A percentile compares a stretch with the other conserved stretches of the same genome.
These are phyloP conservation scores for Pyrrhosoma nymphula DNA, from an alignment of 2,888 invertebrate genomes.

Conservation along the genomic window DNA sequence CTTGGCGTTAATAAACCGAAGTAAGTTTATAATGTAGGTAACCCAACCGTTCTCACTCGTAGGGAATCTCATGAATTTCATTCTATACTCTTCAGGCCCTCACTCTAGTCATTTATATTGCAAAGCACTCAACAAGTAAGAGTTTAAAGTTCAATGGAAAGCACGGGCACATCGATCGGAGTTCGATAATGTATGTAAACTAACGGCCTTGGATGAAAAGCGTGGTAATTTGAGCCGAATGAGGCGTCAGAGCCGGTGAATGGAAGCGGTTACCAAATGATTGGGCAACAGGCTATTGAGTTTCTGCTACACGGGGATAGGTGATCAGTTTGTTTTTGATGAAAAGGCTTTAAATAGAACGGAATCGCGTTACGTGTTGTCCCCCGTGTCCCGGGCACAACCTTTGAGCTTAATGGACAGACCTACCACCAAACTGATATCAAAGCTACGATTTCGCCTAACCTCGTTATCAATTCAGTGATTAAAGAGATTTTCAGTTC, in stretches of 20 bases:
- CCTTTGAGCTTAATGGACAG: not conserved
- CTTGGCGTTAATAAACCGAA: no score
- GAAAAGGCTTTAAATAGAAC: not conserved
- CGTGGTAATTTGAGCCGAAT: not conserved
- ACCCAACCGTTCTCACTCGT: no score
- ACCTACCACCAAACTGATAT: not conserved
- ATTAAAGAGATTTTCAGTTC: not conserved
- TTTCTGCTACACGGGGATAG: not conserved
- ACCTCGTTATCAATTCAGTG: not conserved
- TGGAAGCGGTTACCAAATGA: not conserved
- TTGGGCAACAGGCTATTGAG: not conserved
- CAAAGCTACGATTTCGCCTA: not conserved
- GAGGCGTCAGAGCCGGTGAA: not conserved
- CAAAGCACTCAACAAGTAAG: no score
- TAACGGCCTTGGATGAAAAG: no score
- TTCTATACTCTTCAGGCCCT: no score
- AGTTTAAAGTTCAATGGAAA: no score
- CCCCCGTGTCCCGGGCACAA: not conserved
- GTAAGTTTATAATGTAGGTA: no score
- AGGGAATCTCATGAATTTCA: no score
- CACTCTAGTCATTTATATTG: no score
- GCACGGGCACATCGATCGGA: no score
- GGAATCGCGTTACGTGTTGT: not conserved
- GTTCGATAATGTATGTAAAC: no score
- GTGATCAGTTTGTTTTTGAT: not conserved